phyloP scores from a whole-genome alignment of 2,797 vertebrate genomes.

The Phrynocephalus forsythii region DNA sequence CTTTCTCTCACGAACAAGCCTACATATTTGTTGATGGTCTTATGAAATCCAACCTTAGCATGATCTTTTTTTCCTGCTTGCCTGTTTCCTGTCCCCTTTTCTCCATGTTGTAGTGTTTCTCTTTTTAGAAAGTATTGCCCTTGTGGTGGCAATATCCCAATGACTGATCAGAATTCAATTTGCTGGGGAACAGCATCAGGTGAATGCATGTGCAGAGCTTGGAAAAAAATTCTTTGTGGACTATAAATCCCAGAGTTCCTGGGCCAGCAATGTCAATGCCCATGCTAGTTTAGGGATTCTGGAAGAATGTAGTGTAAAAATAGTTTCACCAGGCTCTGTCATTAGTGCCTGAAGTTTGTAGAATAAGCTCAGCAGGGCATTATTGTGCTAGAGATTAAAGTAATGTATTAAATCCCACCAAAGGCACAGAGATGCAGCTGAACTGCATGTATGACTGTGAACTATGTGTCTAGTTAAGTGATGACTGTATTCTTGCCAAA shows the following conservation, averaged over 20 bases:
- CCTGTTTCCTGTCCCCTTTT: neutral
- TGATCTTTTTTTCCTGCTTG: neutral
- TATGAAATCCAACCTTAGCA: too few species aligned
- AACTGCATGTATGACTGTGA: neutral
- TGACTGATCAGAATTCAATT: neutral
- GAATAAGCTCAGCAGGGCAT: neutral
- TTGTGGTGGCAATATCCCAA: neutral
- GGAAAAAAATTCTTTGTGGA: too few species aligned
- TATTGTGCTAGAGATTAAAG: neutral
- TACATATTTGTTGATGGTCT: too few species aligned
- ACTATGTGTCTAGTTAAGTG: neutral
- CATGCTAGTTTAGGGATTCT: too few species aligned
- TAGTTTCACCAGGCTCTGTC: too few species aligned
- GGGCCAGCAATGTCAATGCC: too few species aligned
- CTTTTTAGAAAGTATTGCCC: neutral
- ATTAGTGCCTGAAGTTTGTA: neutral
- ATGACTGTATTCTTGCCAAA: neutral
- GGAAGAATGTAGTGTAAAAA: too few species aligned
- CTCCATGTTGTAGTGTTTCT: neutral
- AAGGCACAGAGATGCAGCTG: neutral
- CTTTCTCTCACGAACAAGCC: too few species aligned
- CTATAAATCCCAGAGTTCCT: too few species aligned
- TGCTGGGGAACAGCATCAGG: neutral
- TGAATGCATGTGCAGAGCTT: neutral
- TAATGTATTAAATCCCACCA: neutral